Base-by-base conservation (phyloP, 2,888 invertebrate species). In the Eumacrocentrus americanus region DNA sequence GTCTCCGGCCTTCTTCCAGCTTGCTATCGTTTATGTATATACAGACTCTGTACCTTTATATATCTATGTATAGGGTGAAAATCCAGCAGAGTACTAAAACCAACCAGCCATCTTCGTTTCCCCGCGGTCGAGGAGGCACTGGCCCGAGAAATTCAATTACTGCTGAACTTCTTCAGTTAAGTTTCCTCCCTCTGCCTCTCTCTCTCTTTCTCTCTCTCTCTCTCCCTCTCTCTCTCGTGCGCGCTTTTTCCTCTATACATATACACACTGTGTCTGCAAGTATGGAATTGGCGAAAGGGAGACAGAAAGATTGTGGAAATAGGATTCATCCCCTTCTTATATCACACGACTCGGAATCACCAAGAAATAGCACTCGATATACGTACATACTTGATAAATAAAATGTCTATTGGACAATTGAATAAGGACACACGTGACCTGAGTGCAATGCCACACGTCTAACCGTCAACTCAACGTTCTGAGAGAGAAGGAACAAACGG, bases 91-190 rank as follows among this genome's bases (percentile, higher is more conserved):
- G 59, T 58, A 57, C 53, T 51, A 62, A 59, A 51, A 67, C 59
- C 66, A 67, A 64, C 67, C 61, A 46, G 38, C 50, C 34, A 16
- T 55, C 54, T 62, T 40, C 35, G 22, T 23, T 42, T 61, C 60
- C 44, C 54, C 52, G 67, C 72, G 72, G 72, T 73, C 72, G 72
- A 69, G 44, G 61, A 78, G 74, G 76, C 79, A 78, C 75, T 77
- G 77, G 78, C 74, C 78, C 77, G 79, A 78, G 78, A 77, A 79
- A 78, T 78, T 79, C 78, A 79, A 79, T 79, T 79, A 78, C 78
- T 72, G 75, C 77, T 75, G 75, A 76, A 78, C 78, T 79, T 79
- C 79, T 77, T 73, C 71, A 74, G 71, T 69, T 75, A 74, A 76
- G 76, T 76, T 74, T 70, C 65, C 64, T 59, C 63, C 18, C 60